Conservation (phyloP, 2,113 vertebrate species). For the Lasiurus borealis region DNA sequence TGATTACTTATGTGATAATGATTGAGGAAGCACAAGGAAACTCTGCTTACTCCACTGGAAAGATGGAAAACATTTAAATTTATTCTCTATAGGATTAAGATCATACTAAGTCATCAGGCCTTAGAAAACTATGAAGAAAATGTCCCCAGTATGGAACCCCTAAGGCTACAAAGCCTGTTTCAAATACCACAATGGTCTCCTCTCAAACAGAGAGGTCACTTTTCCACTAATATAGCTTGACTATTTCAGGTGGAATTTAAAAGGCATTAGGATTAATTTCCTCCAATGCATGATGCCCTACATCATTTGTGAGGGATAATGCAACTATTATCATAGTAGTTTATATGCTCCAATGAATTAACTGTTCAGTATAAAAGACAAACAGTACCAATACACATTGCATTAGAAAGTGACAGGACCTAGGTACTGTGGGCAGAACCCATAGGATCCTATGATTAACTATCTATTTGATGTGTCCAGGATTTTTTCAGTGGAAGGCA, state of each 20-base stretch:
- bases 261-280: neutral
- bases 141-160: neutral
- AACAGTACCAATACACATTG: neutral
- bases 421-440: rapidly evolving
- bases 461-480: neutral
- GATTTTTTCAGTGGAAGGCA: neutral
- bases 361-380: neutral
- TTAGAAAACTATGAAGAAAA: neutral
- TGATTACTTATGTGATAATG: constrained; percentile 6
- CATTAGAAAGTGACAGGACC: neutral
- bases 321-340: neutral
- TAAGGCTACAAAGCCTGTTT: neutral
- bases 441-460: rapidly evolving
- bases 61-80: neutral
- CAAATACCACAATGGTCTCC: neutral
- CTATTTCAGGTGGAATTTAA: neutral
- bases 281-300: neutral
- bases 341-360: neutral
- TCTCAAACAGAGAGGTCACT: neutral
- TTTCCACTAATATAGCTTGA: neutral
- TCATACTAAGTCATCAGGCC: neutral
- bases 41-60: constrained; percentile 34
- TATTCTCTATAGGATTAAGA: constrained; percentile 39
- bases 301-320: neutral
- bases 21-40: constrained; percentile 40